phyloP scores from a whole-genome alignment of 2,888 invertebrate genomes.

The Xylocampa areola region DNA sequence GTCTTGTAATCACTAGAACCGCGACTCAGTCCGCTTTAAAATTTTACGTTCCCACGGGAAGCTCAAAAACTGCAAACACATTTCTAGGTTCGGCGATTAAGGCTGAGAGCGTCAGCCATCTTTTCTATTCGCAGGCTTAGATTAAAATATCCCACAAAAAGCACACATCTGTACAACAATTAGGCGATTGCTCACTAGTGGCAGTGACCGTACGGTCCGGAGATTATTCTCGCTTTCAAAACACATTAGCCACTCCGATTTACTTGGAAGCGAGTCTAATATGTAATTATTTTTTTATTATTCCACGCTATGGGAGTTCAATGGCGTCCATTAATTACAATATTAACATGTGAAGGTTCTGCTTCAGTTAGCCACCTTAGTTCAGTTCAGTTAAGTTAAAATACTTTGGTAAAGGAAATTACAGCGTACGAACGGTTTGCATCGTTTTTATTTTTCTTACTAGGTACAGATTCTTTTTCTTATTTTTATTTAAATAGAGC shows the following conservation, averaged over 20 bases:
- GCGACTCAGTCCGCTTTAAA: slow-evolving; percentile 9
- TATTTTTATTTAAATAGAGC: slow-evolving; percentile 22
- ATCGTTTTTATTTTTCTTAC: slow-evolving; percentile 28
- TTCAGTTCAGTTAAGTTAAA: slow-evolving; percentile 53
- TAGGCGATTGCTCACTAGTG: slow-evolving; percentile 41
- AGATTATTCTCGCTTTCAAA: slow-evolving; percentile 66
- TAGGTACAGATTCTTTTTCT: slow-evolving; percentile 9
- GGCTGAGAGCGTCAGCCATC: neutral
- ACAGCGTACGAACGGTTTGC: slow-evolving; percentile 5
- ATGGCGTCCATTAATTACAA: slow-evolving; percentile 80
- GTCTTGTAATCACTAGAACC: slow-evolving; percentile 14
- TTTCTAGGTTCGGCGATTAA: slow-evolving; percentile 15
- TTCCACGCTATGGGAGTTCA: slow-evolving; percentile 77
- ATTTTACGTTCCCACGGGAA: slow-evolving; percentile 47
- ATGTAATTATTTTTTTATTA: slow-evolving; percentile 84
- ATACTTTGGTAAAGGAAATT: slow-evolving; percentile 51
- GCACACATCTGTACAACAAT: slow-evolving; percentile 40
- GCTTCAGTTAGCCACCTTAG: slow-evolving; percentile 72
- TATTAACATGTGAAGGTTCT: slow-evolving; percentile 79
- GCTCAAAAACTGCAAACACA: slow-evolving; percentile 33
- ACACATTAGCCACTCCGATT: slow-evolving; percentile 70
- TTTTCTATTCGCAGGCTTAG: neutral
- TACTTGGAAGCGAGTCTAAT: slow-evolving; percentile 72
- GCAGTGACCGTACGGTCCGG: slow-evolving; percentile 46
- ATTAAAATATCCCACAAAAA: slow-evolving; percentile 26